phyloP scores from a whole-genome alignment of 2,888 invertebrate genomes.

The Pseudococcus longispinus region DNA sequence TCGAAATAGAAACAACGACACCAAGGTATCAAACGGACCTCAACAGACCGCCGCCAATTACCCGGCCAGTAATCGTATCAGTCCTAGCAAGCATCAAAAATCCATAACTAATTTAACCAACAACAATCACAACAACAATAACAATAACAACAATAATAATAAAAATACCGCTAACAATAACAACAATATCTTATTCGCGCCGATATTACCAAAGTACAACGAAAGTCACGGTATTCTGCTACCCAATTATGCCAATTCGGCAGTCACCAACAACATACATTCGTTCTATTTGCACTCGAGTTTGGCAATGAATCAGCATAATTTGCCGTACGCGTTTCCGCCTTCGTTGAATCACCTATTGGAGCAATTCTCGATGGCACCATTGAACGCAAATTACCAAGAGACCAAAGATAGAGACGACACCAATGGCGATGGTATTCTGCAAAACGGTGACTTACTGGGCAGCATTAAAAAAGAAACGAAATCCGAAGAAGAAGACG shows the following conservation, averaged over 20 bases:
- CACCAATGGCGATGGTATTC: background rate
- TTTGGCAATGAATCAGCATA: constrained; percentile 60
- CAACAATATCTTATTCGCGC: constrained; percentile 60
- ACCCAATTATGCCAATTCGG: constrained; percentile 74
- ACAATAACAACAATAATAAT: constrained; percentile 64
- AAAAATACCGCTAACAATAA: constrained; percentile 64
- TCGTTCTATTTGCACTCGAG: constrained; percentile 71
- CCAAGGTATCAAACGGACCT: constrained; percentile 51
- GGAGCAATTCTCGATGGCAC: constrained; percentile 68
- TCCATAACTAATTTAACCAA: constrained; percentile 66
- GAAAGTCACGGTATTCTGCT: constrained; percentile 64
- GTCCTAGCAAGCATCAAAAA: constrained; percentile 66
- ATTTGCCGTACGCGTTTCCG: constrained; percentile 67
- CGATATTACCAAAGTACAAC: constrained; percentile 68
- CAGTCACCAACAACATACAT: constrained; percentile 64
- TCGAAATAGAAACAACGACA: constrained; percentile 51
- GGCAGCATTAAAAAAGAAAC: constrained; percentile 56
- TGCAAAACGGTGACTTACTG: constrained; percentile 47
- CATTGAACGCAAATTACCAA: constrained; percentile 54
- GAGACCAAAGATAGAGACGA: constrained; percentile 23
- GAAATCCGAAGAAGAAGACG: constrained; percentile 52
- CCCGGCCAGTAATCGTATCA: constrained; percentile 69
- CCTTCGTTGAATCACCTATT: constrained; percentile 72
- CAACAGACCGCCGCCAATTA: constrained; percentile 60
- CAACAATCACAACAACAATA: constrained; percentile 62